phyloP scores from a whole-genome alignment of 1,140 invertebrate genomes.

The Idris sp. region DNA sequence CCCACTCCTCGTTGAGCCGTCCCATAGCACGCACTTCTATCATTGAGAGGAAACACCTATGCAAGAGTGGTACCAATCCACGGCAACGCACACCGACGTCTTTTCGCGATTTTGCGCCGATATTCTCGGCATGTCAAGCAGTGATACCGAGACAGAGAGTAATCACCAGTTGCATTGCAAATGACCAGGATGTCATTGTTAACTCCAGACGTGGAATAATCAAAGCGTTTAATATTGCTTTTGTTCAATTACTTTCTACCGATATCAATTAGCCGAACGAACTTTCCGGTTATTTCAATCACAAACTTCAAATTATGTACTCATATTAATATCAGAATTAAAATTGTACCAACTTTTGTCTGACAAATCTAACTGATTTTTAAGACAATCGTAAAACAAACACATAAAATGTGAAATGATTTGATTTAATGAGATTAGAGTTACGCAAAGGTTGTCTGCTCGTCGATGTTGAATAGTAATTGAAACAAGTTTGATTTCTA shows the following conservation, averaged over 20 bases:
- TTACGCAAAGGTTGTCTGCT: too few relatives aligned
- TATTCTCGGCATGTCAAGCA: slow-evolving; percentile 54
- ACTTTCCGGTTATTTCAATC: too few relatives aligned
- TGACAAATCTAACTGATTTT: too few relatives aligned
- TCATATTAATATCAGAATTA: slow-evolving; percentile 1
- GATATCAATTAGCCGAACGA: slow-evolving; percentile 35
- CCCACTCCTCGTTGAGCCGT: slow-evolving; percentile 55
- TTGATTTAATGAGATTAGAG: too few relatives aligned
- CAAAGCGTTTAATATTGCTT: slow-evolving; percentile 29
- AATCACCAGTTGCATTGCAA: slow-evolving; percentile 46
- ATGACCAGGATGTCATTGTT: slow-evolving; percentile 61
- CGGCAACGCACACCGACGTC: slow-evolving; percentile 42
- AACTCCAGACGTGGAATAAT: slow-evolving; percentile 51
- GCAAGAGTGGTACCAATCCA: slow-evolving; percentile 54
- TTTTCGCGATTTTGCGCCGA: slow-evolving; percentile 63
- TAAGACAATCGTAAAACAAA: too few relatives aligned
- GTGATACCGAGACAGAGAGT: slow-evolving; percentile 41
- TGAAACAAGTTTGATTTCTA: slow-evolving; percentile 58
- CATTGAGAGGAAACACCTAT: slow-evolving; percentile 63
- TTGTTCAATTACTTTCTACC: slow-evolving; percentile 30
- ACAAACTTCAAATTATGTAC: too few relatives aligned
- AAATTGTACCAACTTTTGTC: neutral
- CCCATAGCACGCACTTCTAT: slow-evolving; percentile 55
- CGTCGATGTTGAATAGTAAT: slow-evolving; percentile 44
- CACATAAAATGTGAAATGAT: too few relatives aligned